A percentile compares a stretch with the other conserved stretches of the same genome.
These are phyloP conservation scores for Entelurus aequoreus DNA, from an alignment of 2,113 vertebrate genomes.

Conservation along the genomic window DNA sequence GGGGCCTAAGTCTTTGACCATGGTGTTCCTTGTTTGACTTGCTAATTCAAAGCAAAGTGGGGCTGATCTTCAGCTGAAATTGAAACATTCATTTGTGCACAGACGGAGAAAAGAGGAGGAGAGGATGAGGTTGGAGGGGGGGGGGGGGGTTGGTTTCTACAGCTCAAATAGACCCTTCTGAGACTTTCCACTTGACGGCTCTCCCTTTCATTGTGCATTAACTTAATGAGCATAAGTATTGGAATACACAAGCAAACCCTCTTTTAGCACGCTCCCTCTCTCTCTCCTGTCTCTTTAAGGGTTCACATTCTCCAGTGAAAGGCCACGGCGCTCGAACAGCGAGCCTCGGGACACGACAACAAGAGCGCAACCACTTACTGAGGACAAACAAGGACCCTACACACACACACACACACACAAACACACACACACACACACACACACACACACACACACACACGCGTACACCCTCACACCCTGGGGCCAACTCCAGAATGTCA, in stretches of 20 bases:
- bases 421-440: neutral
- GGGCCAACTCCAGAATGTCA: slow-evolving; percentile 66
- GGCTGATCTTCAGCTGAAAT: slow-evolving; percentile 56
- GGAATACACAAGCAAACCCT: slow-evolving; percentile 51
- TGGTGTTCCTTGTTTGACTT: slow-evolving; percentile 61
- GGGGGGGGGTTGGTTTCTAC: slow-evolving; percentile 30
- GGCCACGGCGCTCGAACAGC: slow-evolving; percentile 50
- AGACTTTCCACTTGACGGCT: slow-evolving; percentile 60
- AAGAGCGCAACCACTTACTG: slow-evolving; percentile 59
- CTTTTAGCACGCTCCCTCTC: slow-evolving; percentile 24
- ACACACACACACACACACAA: neutral
- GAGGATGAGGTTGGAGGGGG: slow-evolving; percentile 30
- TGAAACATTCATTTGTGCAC: slow-evolving; percentile 57
- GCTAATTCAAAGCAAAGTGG: slow-evolving; percentile 49
- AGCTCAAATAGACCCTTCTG: slow-evolving; percentile 57
- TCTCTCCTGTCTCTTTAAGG: slow-evolving; percentile 47
- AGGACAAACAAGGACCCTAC: slow-evolving; percentile 61
- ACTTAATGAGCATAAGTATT: slow-evolving; percentile 65
- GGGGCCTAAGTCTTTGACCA: slow-evolving; percentile 26
- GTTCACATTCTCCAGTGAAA: slow-evolving; percentile 47
- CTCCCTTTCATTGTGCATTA: slow-evolving; percentile 60
- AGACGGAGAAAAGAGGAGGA: slow-evolving; percentile 31
- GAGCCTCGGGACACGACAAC: slow-evolving; percentile 56
- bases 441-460: neutral
- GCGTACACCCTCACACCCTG: slow-evolving; percentile 18